Conservation (phyloP, 2,113 vertebrate genomes). For the Psilopsiagon aurifrons region DNA sequence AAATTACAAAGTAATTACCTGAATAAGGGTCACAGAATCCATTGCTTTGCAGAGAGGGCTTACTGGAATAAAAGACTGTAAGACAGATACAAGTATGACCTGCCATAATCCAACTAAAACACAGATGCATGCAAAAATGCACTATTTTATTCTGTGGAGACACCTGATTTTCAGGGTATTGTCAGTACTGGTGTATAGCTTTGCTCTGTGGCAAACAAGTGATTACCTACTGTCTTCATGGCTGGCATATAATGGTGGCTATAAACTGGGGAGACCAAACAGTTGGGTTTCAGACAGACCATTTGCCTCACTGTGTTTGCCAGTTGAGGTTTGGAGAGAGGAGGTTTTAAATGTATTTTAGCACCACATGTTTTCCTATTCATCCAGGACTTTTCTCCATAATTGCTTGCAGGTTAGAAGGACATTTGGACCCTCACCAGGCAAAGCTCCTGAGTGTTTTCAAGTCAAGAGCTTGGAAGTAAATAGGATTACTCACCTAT, state of each 20-base stretch:
- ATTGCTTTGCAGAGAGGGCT: background rate
- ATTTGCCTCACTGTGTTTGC: background rate
- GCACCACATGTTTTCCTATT: background rate
- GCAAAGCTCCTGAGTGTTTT: background rate
- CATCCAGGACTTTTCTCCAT: background rate
- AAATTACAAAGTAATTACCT: background rate
- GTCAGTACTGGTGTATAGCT: background rate
- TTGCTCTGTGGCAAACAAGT: background rate
- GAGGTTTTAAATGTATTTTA: background rate
- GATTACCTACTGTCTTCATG: background rate
- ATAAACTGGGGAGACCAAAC: background rate
- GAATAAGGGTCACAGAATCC: background rate
- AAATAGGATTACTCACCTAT: background rate
- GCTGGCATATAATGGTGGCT: background rate
- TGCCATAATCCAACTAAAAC: background rate
- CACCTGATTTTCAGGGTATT: background rate
- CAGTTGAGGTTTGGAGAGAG: background rate
- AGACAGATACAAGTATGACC: background rate
- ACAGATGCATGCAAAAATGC: background rate
- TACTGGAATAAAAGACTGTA: background rate
- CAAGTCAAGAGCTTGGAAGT: slow-evolving; percentile 2
- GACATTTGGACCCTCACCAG: slow-evolving; percentile 3
- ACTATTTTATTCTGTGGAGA: background rate
- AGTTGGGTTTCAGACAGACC: background rate
- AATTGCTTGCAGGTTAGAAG: background rate